Percentiles rank a stretch among this genome's conserved stretches.
Conservation (phyloP, 2,888 invertebrate species). For the Drosophila engyochracea region DNA sequence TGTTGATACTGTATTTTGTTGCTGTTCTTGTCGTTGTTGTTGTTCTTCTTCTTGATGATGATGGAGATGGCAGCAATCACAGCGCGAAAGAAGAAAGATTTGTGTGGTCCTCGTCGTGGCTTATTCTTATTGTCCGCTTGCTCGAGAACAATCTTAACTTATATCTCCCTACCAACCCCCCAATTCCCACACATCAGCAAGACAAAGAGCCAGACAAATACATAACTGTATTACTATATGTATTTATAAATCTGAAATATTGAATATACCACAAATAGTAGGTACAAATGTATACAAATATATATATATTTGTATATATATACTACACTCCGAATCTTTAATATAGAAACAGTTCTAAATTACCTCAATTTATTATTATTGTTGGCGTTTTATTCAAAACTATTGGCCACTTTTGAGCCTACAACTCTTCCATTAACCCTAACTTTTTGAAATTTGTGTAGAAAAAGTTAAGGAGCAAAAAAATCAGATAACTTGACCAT, state of each 20-base stretch:
- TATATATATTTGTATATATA: not conserved
- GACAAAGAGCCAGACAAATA: constrained; percentile 11
- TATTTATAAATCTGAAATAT: not conserved
- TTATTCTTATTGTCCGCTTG: constrained; percentile 41
- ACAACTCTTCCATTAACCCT: not conserved
- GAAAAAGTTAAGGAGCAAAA: not conserved
- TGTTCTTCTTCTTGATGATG: constrained; percentile 23
- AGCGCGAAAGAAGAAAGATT: constrained; percentile 38
- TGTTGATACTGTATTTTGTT: constrained; percentile 6
- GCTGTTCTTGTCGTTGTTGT: constrained; percentile 8
- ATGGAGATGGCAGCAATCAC: constrained; percentile 52
- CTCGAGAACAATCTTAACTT: constrained; percentile 32
- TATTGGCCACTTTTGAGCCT: too few species aligned
- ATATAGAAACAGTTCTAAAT: constrained; percentile 5
- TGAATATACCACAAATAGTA: too few species aligned
- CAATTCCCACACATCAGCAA: not conserved
- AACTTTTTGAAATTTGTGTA: not conserved
- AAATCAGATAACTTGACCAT: not conserved
- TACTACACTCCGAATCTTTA: constrained; percentile 1
- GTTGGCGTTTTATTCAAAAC: not conserved
- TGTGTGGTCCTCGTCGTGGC: constrained; percentile 53
- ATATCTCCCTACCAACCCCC: not conserved
- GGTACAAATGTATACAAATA: constrained; percentile 1
- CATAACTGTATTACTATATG: not conserved
- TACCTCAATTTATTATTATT: not conserved